Percentiles rank a stretch among this genome's conserved stretches.
These are phyloP conservation scores for Pimpla rufipes DNA, from an alignment of 2,888 invertebrate species.

Conservation along the genomic window DNA sequence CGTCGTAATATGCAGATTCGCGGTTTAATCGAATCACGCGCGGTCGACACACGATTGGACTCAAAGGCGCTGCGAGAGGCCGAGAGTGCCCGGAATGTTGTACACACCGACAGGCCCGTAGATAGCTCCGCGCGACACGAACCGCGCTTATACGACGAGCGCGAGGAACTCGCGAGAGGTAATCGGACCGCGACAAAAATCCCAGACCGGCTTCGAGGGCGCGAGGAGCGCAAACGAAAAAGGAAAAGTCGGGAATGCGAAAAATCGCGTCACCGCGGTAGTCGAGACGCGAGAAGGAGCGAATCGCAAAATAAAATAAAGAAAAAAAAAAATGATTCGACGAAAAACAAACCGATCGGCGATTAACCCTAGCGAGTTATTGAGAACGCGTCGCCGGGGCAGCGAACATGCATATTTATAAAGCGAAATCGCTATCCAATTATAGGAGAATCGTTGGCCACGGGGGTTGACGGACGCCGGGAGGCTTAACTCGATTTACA, in stretches of 20 bases:
- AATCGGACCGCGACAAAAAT: conserved; percentile 51
- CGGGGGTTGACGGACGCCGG: conserved; percentile 33
- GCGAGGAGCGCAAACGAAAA: conserved; percentile 43
- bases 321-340: conserved; percentile 5
- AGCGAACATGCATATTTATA: conserved; percentile 64
- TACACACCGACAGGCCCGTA: conserved; percentile 15
- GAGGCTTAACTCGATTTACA: conserved; percentile 45
- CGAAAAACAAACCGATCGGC: conserved; percentile 43
- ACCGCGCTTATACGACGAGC: neutral
- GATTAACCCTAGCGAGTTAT: conserved; percentile 56
- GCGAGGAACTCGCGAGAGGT: conserved; percentile 16
- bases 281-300: conserved; percentile 1
- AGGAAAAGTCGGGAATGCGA: conserved; percentile 35
- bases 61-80: conserved; percentile 30
- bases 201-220: conserved; percentile 45
- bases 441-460: conserved; percentile 52
- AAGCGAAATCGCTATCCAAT: conserved; percentile 62
- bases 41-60: conserved; percentile 28
- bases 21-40: conserved; percentile 45
- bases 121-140: neutral
- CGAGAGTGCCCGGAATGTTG: conserved; percentile 35
- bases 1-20: conserved; percentile 39
- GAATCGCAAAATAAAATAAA: conserved; percentile 13
- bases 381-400: conserved; percentile 45
- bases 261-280: conserved; percentile 34